Evolutionary conservation across 2,888 invertebrate species (phyloP).

Genomic region (Pristionchus mayeri): DNA sequence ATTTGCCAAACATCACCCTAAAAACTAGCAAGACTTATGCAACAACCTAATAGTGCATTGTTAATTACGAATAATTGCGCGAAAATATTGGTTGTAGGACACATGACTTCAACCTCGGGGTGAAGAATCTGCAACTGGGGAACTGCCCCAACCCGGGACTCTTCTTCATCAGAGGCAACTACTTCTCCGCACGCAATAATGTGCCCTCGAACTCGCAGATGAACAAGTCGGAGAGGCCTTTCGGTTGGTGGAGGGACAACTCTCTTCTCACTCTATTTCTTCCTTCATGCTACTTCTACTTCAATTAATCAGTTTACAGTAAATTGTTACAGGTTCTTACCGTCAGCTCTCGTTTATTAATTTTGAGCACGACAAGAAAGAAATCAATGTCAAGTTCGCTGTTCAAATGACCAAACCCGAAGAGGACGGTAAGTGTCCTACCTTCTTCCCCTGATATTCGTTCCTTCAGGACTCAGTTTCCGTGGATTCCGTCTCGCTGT

Average conservation of each 20-base stretch:
- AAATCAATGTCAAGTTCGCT: conserved; percentile 59
- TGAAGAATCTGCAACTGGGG: conserved; percentile 58
- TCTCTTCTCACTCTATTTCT: no score
- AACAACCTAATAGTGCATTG: no score
- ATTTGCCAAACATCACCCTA: no score
- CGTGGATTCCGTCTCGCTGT: neutral
- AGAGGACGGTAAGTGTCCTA: conserved; percentile 5
- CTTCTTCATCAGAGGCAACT: conserved; percentile 64
- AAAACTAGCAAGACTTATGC: no score
- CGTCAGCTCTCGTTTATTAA: conserved; percentile 57
- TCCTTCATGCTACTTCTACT: no score
- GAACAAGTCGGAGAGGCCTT: neutral
- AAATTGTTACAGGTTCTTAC: conserved; percentile 51
- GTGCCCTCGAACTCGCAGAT: neutral
- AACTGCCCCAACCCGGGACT: conserved; percentile 61
- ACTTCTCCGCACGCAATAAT: conserved; percentile 59
- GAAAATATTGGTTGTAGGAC: conserved; percentile 51
- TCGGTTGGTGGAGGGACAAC: neutral
- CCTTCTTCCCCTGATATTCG: neutral
- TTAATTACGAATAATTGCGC: neutral
- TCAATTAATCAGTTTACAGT: neutral
- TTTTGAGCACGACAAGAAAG: conserved; percentile 64
- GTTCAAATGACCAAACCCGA: neutral
- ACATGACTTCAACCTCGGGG: conserved; percentile 56
- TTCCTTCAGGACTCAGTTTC: conserved; percentile 7